Evolutionary conservation across 2,888 invertebrate species (phyloP), one percentile per base, ranked within the genome.

Genomic region (Drosophila colorata): DNA sequence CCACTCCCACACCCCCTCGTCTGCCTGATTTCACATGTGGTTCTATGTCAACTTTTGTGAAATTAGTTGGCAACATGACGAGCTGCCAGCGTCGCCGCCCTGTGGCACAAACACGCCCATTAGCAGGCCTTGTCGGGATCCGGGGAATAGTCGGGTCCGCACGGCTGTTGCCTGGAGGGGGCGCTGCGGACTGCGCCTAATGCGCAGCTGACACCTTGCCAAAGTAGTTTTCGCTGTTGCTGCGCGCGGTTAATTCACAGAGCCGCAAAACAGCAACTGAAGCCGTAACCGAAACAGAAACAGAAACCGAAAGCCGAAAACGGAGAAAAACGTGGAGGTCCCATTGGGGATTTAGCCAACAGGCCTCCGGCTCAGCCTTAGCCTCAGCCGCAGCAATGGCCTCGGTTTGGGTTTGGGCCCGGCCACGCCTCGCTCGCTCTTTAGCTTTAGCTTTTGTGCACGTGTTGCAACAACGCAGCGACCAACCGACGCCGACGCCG

Each of bases 41-140:
- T 81, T 87, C 87, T 72, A 77, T 90, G 90, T 90, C 90, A 89
- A 90, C 87, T 85, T 88, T 89, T 84, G 88, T 85, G 90, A 90
- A 90, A 90, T 90, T 90, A 88, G 89, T 88, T 89, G 82, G 87
- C 88, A 90, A 88, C 90, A 88, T 88, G 88, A 90, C 86, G 90
- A 86, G 85, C 88, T 83, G 88, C 86, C 87, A 80, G 69, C 66
- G 75, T 57, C 51, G 57, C 65, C 73, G 64, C 58, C 63, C 53
- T 57, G 69, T 13, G 70, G 59, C 68, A 66, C 67, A 61, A 69
- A 83, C 81, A 87, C 89, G 88, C 89, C 89, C 90, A 87, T 87
- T 74, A 76, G 81, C 69, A 61, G 68, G 67, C 77, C 63, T 37
- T 28, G 58, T 65, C 52, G 58, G 71, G 69, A 71, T 51, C 53